These are phyloP conservation scores for Vireo altiloquus DNA, from an alignment of 2,113 vertebrate genomes.

Conservation along the genomic window DNA sequence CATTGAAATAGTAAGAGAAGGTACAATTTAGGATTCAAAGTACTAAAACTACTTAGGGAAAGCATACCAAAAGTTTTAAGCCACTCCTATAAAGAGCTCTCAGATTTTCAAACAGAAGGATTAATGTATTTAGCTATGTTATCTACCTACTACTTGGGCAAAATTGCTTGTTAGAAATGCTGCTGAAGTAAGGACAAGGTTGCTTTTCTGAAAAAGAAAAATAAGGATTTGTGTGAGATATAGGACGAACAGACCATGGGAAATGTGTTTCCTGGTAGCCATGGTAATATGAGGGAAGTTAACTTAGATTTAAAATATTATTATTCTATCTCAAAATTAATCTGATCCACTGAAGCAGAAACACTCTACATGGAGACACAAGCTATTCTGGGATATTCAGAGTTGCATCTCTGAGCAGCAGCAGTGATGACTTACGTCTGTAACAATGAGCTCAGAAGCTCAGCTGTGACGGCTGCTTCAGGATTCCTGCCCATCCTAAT, in stretches of 20 bases:
- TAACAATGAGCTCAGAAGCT: slow-evolving; percentile 1
- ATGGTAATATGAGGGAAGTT: neutral
- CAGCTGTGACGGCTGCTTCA: neutral
- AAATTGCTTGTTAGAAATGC: neutral
- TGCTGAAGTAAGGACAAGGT: neutral
- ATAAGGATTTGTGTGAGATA: neutral
- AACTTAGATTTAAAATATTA: neutral
- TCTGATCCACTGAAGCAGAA: neutral
- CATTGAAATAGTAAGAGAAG: neutral
- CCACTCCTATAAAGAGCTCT: neutral
- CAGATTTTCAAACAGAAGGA: neutral
- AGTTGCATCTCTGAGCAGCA: neutral
- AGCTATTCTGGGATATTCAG: neutral
- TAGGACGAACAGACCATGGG: neutral
- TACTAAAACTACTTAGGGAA: neutral
- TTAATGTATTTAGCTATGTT: neutral
- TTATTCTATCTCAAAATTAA: neutral
- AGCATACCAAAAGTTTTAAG: neutral
- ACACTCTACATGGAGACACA: neutral
- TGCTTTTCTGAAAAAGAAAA: neutral
- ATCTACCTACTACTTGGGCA: neutral
- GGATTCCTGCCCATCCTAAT: slow-evolving; percentile 27
- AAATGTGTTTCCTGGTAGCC: neutral
- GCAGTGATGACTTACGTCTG: neutral
- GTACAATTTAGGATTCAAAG: neutral